Percentiles rank a stretch among this genome's conserved stretches.
phyloP scores from a whole-genome alignment of 2,888 invertebrate genomes.

The Drosophila paranaensis region DNA sequence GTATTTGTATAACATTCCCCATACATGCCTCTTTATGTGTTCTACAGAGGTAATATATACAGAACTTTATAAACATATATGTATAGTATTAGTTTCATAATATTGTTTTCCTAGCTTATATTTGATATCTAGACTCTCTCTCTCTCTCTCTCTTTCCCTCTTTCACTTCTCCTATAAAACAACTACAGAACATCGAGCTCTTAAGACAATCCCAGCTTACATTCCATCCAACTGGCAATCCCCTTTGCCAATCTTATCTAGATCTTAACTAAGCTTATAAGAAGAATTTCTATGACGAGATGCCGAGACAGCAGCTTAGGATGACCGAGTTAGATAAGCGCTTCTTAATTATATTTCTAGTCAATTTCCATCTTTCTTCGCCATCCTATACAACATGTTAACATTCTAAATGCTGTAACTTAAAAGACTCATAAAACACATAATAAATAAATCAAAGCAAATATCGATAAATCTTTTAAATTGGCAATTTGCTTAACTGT shows the following conservation, averaged over 20 bases:
- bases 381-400: neutral
- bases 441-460: neutral
- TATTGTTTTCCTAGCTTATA: neutral
- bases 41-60: too few species aligned
- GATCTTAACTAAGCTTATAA: neutral
- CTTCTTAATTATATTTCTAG: constrained; percentile 5
- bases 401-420: constrained; percentile 17
- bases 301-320: constrained; percentile 6
- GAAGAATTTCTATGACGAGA: neutral
- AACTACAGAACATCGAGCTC: neutral
- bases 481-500: neutral
- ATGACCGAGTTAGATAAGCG: constrained; percentile 19
- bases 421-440: neutral
- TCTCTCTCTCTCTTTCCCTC: neutral
- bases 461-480: neutral
- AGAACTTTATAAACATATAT: too few species aligned
- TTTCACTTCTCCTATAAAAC: neutral
- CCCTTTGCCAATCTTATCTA: neutral
- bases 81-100: neutral
- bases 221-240: neutral
- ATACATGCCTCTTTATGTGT: too few species aligned
- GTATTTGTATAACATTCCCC: too few species aligned
- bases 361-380: constrained; percentile 27
- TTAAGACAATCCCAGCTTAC: neutral
- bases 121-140: neutral